These are phyloP conservation scores for Cryptotis parvus DNA, from an alignment of 2,113 vertebrate species.

Conservation along the genomic window DNA sequence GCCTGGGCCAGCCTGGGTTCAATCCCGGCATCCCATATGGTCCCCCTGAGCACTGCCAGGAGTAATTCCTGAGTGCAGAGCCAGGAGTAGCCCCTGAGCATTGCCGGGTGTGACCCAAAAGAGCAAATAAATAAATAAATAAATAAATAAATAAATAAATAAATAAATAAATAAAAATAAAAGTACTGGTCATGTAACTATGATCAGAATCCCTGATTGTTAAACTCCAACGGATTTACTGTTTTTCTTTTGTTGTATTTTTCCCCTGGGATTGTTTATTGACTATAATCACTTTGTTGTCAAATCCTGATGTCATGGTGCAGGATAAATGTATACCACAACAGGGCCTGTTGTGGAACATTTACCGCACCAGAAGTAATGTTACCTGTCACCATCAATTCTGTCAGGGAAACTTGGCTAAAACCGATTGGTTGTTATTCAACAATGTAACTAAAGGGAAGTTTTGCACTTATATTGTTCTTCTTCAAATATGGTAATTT, in stretches of 20 bases:
- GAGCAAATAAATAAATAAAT: too few species aligned
- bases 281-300: not conserved
- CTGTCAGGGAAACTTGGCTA: too few species aligned
- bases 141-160: too few species aligned
- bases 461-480: not conserved
- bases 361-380: too few species aligned
- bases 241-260: not conserved
- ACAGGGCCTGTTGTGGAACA: fast-evolving
- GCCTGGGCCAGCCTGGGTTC: too few species aligned
- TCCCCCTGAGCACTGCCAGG: too few species aligned
- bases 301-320: not conserved
- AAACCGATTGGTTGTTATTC: not conserved
- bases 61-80: too few species aligned
- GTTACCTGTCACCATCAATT: too few species aligned
- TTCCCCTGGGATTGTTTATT: not conserved
- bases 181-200: not conserved
- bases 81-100: too few species aligned
- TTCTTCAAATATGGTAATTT: not conserved
- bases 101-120: too few species aligned
- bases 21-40: too few species aligned
- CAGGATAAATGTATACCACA: fast-evolving
- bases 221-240: not conserved
- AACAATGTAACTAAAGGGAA: not conserved
- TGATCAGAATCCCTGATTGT: not conserved
- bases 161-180: too few species aligned